phyloP scores from a whole-genome alignment of 2,113 vertebrate species.

The Erinaceus europaeus region DNA sequence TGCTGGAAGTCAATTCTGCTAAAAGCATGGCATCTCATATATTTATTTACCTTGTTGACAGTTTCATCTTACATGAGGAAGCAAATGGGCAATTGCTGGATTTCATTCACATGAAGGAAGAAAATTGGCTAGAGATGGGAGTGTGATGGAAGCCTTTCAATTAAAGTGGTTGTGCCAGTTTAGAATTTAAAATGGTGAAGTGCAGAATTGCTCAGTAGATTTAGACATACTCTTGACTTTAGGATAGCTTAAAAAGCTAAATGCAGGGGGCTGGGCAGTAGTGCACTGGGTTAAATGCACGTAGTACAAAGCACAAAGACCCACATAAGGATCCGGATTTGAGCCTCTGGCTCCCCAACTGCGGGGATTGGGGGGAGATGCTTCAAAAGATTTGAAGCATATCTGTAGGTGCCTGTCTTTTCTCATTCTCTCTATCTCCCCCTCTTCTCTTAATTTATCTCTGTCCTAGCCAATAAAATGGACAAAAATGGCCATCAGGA shows the following conservation, averaged over 20 bases:
- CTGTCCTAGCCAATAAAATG: no score
- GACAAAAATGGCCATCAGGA: no score
- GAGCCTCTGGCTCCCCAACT: no score
- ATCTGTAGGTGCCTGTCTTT: no score
- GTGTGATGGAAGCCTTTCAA: constrained; percentile 37
- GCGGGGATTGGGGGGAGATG: no score
- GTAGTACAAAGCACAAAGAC: no score
- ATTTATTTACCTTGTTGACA: constrained; percentile 57
- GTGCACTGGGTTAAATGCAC: no score
- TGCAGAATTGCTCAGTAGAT: constrained; percentile 38
- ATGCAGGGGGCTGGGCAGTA: no score
- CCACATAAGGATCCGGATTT: no score
- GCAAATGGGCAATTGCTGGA: constrained; percentile 21
- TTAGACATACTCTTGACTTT: constrained; percentile 28
- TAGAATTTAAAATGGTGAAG: constrained; percentile 39
- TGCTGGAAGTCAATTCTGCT: constrained; percentile 31
- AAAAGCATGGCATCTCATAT: constrained; percentile 49
- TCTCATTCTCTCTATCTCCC: no score
- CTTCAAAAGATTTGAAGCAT: no score
- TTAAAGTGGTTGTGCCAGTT: constrained; percentile 16
- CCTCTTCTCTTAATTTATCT: no score
- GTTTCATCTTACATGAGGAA: constrained; percentile 38
- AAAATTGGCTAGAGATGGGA: constrained; percentile 37
- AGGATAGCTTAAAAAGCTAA: constrained; percentile 34
- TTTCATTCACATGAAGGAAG: constrained; percentile 35